Conservation (phyloP, 2,113 vertebrate species). For the Pseudolaguvia tuberculata region DNA sequence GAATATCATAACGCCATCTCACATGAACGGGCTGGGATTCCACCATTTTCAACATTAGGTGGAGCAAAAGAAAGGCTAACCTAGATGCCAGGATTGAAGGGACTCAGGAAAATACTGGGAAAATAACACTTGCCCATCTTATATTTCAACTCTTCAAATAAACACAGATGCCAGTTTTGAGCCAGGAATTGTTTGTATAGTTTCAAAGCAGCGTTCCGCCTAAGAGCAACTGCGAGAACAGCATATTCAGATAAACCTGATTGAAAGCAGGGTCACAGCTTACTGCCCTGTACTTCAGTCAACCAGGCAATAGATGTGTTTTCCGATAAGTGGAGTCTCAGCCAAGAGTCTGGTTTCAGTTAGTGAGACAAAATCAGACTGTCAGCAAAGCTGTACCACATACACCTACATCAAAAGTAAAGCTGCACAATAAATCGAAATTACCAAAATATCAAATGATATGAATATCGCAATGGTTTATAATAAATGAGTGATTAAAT, state of each 20-base stretch:
- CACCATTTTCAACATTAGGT: not conserved
- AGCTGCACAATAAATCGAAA: too few species aligned
- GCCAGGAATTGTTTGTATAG: slow-evolving; percentile 38
- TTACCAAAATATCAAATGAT: too few species aligned
- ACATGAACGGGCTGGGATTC: slow-evolving; percentile 47
- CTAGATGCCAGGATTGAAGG: slow-evolving; percentile 25
- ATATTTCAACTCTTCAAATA: slow-evolving; percentile 31
- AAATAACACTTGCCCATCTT: slow-evolving; percentile 35
- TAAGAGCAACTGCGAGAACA: slow-evolving; percentile 44
- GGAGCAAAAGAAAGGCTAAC: slow-evolving; percentile 14
- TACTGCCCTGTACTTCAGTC: slow-evolving; percentile 38
- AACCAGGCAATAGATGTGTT: slow-evolving; percentile 24
- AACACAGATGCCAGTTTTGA: slow-evolving; percentile 48
- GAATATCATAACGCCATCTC: slow-evolving; percentile 50
- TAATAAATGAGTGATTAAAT: too few species aligned
- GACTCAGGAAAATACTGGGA: slow-evolving; percentile 43
- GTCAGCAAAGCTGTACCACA: slow-evolving; percentile 29
- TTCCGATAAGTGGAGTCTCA: slow-evolving; percentile 23
- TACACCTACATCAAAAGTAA: slow-evolving; percentile 4
- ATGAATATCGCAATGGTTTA: too few species aligned
- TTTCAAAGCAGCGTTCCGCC: slow-evolving; percentile 36
- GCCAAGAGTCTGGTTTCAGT: slow-evolving; percentile 49
- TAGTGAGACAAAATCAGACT: slow-evolving; percentile 38
- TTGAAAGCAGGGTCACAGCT: slow-evolving; percentile 40
- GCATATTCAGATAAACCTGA: slow-evolving; percentile 27